phyloP scores from a whole-genome alignment of 2,113 vertebrate species.

The rabbit (Oryctolagus cuniculus) region mOryCun1.1 NC_091438.1:129073001-129073500 shows the following conservation, averaged over 20 bases:
- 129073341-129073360: background rate
- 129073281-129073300: slow-evolving; percentile 81
- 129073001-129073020: background rate
- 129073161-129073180: slow-evolving; percentile 92
- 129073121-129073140: background rate
- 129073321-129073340: background rate
- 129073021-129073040: background rate
- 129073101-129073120: background rate
- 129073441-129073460: slow-evolving; percentile 99
- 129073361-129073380: background rate
- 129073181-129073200: slow-evolving; percentile 99
- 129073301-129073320: slow-evolving; percentile 43
- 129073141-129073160: background rate
- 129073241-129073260: slow-evolving; percentile 98
- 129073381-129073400: slow-evolving; percentile 93
- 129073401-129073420: slow-evolving; percentile 99
- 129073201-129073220: slow-evolving; percentile 99
- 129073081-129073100: background rate
- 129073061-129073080: background rate
- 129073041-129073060: background rate
- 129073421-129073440: slow-evolving; percentile 99
- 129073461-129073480: slow-evolving; percentile 97
- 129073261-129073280: slow-evolving; percentile 99
- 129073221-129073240: slow-evolving; percentile 98
- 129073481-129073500: slow-evolving; percentile 99